Evolutionary conservation across 35 echinoderm and acorn worm genomes (phyloP).

Genomic region (Ophioderma brevispina): DNA sequence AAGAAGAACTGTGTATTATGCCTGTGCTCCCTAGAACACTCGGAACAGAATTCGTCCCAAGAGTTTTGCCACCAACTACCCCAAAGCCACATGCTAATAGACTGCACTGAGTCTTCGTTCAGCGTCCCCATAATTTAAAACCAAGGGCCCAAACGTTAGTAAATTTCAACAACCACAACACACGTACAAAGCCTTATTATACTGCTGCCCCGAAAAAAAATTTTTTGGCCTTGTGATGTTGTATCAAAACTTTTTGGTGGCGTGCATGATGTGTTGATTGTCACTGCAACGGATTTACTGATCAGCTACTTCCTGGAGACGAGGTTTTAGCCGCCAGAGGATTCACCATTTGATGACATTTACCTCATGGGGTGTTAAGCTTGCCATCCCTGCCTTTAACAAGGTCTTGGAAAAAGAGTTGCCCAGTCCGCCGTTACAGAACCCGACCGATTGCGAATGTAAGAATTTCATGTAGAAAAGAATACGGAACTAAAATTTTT

Average conservation of each 20-base stretch:
- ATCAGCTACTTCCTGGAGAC: slow-evolving; percentile 32
- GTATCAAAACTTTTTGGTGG: slow-evolving; percentile 48
- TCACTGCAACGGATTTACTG: slow-evolving; percentile 27
- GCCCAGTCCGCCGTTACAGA: no score
- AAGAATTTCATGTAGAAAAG: no score
- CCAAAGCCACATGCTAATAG: slow-evolving; percentile 48
- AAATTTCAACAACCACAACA: slow-evolving; percentile 49
- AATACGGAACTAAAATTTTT: no score
- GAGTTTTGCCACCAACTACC: slow-evolving; percentile 11
- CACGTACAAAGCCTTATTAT: slow-evolving; percentile 39
- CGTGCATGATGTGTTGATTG: slow-evolving; percentile 30
- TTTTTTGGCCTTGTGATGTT: slow-evolving; percentile 15
- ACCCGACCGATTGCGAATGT: no score
- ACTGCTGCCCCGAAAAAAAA: slow-evolving; percentile 18
- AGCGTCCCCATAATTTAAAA: slow-evolving; percentile 22
- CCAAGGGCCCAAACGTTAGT: slow-evolving; percentile 23
- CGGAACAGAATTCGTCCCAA: not conserved
- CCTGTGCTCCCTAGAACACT: slow-evolving; percentile 31
- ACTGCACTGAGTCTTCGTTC: slow-evolving; percentile 53
- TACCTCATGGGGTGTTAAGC: slow-evolving; percentile 35
- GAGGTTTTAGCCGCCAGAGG: slow-evolving; percentile 37
- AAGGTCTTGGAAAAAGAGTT: no score
- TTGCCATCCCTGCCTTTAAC: slow-evolving; percentile 37
- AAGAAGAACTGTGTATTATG: slow-evolving; percentile 23
- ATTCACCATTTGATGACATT: slow-evolving; percentile 40